Base-by-base conservation (phyloP, 2,888 invertebrate genomes). In the Anaspis maculata region DNA sequence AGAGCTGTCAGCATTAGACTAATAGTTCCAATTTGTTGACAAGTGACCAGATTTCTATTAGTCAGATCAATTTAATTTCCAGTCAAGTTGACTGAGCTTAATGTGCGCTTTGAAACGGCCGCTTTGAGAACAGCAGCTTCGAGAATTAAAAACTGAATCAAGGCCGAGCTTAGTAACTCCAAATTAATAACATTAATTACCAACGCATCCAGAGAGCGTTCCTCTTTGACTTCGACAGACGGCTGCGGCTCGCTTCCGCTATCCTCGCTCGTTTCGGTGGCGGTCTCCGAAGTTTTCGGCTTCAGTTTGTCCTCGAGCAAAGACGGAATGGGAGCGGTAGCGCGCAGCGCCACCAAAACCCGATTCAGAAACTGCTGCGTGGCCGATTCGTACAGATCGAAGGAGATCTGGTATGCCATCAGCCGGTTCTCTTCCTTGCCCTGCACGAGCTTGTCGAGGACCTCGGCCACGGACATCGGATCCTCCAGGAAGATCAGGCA, bases 351-450 rank as follows among this genome's bases (percentile, higher is more conserved):
- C 59, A 86, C 83, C 43, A 91, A 66, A 6, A 95, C 88, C 49
- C 86, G 76, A 6, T 84, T 85, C 30, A 98, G 71, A 64, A 96
- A 96, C 62, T 97, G 94, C 66, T 99, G 98, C 2, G 96, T 96
- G 1, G 97, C 98, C 24, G 94, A 95, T 64, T 99, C 98, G 61
- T 98, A 98, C 49, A 99, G 74, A 72, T 99, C 98, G 69, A 99
- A 99, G 0, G 84, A 95, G 53, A 99, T 95, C 70, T 99, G 98
- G 67, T 94, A 98, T 1, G 95, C 95, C 90, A 97, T 96, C 23
- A 97, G 69, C 37, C 86, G 83, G 33, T 49, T 57, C 53, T 72
- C 73, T 55, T 81, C 79, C 9, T 71, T 65, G 2, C 86, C 87
- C 60, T 83, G 78, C 13, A 88, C 84, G 1, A 97, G 70, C 65